These are phyloP conservation scores for Boulengeromyrus knoepffleri DNA, from an alignment of 2,113 vertebrate species.

Conservation along the genomic window DNA sequence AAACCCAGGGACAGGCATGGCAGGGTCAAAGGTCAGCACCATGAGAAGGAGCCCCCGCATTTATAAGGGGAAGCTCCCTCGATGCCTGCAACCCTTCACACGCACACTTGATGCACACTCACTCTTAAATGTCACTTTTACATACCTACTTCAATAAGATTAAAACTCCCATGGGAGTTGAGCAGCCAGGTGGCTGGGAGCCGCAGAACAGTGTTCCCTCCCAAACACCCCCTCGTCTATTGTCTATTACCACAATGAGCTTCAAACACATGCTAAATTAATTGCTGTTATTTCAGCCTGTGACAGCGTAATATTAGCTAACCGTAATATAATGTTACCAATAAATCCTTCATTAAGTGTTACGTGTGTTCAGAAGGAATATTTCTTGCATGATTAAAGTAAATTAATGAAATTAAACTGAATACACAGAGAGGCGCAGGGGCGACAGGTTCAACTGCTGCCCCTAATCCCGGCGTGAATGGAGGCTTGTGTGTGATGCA, in stretches of 20 bases:
- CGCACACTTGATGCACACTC: background rate
- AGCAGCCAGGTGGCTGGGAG: background rate
- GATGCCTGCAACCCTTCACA: background rate
- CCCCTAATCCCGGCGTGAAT: constrained; percentile 57
- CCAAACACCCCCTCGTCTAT: background rate
- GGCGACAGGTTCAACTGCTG: constrained; percentile 41
- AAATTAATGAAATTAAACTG: constrained; percentile 6
- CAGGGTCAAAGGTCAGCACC: background rate
- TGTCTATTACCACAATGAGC: background rate
- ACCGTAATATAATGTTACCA: background rate
- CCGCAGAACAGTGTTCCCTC: background rate
- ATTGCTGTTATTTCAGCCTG: background rate
- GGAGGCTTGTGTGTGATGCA: constrained; percentile 55
- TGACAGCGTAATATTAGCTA: background rate
- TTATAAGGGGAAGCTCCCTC: background rate
- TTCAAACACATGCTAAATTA: background rate
- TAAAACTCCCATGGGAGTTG: background rate
- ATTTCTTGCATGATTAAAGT: background rate
- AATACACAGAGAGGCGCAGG: background rate
- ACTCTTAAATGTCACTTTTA: background rate
- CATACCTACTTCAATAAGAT: background rate
- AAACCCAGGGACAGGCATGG: background rate
- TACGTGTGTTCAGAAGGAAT: background rate
- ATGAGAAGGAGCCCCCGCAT: background rate
- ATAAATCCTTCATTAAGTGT: background rate